Evolutionary conservation across 2,888 invertebrate genomes (phyloP), one percentile per base, ranked within the genome.

Genomic region (Drosophila eohydei): DNA sequence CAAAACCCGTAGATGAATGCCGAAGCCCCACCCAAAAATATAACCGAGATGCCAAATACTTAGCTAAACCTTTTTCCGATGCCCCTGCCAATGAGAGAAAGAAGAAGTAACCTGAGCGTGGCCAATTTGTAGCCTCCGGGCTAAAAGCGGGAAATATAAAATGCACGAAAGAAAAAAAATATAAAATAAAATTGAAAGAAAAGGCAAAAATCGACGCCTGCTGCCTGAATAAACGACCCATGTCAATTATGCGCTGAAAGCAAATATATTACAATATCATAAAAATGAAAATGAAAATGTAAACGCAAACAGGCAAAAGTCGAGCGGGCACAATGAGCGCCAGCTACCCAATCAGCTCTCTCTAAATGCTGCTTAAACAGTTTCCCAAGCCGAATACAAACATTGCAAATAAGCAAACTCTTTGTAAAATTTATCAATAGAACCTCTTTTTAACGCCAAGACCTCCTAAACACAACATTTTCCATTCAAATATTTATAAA

Each of bases 221-320:
- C 69, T 73, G 68, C 73, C 74, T 71, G 70, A 83, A 72, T 71
- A 85, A 83, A 83, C 83, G 90, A 86, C 86, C 86, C 86, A 86
- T 86, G 86, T 86, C 86, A 86, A 86, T 86, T 86, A 90, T 83
- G 83, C 87, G 87, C 79, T 90, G 86, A 86, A 86, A 86, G 90
- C 90, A 86, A 86, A 86, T 90, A 86, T 86, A 86, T 88, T 86
- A 88, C 89, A 88, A 86, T 86, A 86, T 90, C 90, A 87, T 87
- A 87, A 83, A 75, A 89, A 88, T 73, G 73, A 78, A 78, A 82
- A 74, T 74, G 76, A 80, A 78, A 78, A 78, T 74, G 75, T 71
- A 74, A 88, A 88, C 86, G 80, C 86, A 89, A 89, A 89, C 88
- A 82, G 74, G 67, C 77, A 80, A 82, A 82, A 81, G 80, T 82